These are phyloP conservation scores for Okapia johnstoni DNA, from an alignment of 2,113 vertebrate genomes.

Conservation along the genomic window DNA sequence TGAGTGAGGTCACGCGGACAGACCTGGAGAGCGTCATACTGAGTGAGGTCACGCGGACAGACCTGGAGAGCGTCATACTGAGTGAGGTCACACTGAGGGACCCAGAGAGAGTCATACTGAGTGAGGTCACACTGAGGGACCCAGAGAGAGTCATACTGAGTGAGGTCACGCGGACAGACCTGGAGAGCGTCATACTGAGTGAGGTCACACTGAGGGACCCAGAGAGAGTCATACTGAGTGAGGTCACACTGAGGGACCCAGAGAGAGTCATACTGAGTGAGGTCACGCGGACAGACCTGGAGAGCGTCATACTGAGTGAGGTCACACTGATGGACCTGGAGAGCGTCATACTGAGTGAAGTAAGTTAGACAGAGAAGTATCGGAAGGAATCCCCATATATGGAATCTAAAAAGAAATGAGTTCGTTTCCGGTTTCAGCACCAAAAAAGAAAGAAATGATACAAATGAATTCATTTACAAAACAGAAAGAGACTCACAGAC, in stretches of 20 bases:
- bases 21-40: background rate
- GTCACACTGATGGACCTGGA: background rate
- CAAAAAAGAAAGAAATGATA: background rate
- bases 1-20: background rate
- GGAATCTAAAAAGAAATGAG: background rate
- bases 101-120: background rate
- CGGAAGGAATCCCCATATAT: background rate
- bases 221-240: background rate
- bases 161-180: background rate
- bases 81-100: background rate
- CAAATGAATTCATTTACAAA: background rate
- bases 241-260: accelerated
- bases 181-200: background rate
- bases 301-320: background rate
- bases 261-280: background rate
- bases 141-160: background rate
- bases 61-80: background rate
- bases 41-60: background rate
- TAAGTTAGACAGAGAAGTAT: background rate
- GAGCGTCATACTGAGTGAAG: background rate
- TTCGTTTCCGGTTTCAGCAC: too few species aligned
- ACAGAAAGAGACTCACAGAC: background rate
- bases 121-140: background rate
- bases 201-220: background rate
- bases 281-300: too few species aligned